Base-by-base conservation (phyloP, 2,113 vertebrate genomes). In the Alethe diademata region DNA sequence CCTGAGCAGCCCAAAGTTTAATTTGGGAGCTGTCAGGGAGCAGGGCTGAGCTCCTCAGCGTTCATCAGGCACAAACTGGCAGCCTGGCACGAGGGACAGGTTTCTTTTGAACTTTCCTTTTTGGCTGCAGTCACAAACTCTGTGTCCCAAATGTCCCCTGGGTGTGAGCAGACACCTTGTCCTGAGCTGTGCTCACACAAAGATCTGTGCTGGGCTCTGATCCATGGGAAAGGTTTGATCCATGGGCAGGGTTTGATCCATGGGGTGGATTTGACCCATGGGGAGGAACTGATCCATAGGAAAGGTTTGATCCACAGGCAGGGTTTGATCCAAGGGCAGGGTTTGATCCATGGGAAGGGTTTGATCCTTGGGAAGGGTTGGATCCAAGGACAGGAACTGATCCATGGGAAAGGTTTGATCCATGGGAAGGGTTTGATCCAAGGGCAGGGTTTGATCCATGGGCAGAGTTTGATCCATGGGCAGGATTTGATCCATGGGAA, bases 1-100 rank as follows among this genome's bases (percentile, higher is more conserved):
- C 91, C 72, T 61, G 23, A 95, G 70, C 45, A 92, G 91, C 93
- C 83, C 51, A 1, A 19, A 20, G 76, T 92, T 94, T 95, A 84
- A 96, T 96, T 54, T 95, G 93, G 93, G 10, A 91, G 86, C 95
- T 96, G 96, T 74, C 91, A 94, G 89, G 69, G 72, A 66, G 23
- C 22, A 50, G 24, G 45, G 79, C 76, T 89, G 64, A 24, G n/a
- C 64, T 65, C 69, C 66, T 80, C 67, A 15, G 76, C 6, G 0
- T 36, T 5, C 86, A 38, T 62, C 91, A 76, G 28, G 7, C 51
- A 14, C 72, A 26, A 31, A 40, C 62, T 83, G 83, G 86, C 54
- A 76, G 42, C 86, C 17, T 24, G 83, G 71, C 86, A 62, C 33
- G 1, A 29, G 58, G 25, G 31, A 31, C 78, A 19, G 62, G 12